Base-by-base conservation (phyloP, 2,797 vertebrate genomes). In the Lutjanus campechanus region DNA sequence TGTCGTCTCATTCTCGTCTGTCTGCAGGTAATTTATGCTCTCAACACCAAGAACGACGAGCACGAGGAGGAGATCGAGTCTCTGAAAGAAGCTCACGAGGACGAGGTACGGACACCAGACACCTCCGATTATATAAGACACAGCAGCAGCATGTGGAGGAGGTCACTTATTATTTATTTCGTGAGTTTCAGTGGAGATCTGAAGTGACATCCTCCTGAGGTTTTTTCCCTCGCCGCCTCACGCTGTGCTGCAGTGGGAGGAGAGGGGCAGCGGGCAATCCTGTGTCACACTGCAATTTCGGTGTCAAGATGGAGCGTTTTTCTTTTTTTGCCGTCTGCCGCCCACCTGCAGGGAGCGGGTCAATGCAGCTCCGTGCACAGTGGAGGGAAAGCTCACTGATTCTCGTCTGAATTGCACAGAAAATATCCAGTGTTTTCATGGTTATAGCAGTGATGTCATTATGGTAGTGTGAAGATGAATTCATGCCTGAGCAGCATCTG, bases 1-100 rank as follows among this genome's bases (percentile, higher is more conserved):
- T 82, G 72, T 51, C 16, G 2, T 73, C 66, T 54, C 0, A 47
- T 63, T 82, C 54, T 71, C 78, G 50, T 20, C 86, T 86, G 74
- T 89, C 84, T 85, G 7, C 90, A 99, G 98, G 98, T 99, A n/a
- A 99, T 99, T 91, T 99, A 99, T 77, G 97, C 98, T 69, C 96
- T 99, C 87, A 99, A 99, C 94, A 99, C 98, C 81, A 99, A 98
- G 93, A 99, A 99, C 58, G 98, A 99, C 73, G 98, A 99, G 69
- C 98, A 99, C 0, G 98, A 99, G 92, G 97, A 97, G 70, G 97
- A 97, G 72, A 96, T 99, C 20, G 97, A 98, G 89, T 97, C 97
- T 36, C 96, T 99, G 86, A 99, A 96, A 83, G 98, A 99, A 86
- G 96, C 97, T 46, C 98, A 99, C 0, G 97, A 98, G 90, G 98